These are phyloP conservation scores for Ryuthela nishihirai DNA, from an alignment of 2,888 invertebrate species.

Conservation along the genomic window DNA sequence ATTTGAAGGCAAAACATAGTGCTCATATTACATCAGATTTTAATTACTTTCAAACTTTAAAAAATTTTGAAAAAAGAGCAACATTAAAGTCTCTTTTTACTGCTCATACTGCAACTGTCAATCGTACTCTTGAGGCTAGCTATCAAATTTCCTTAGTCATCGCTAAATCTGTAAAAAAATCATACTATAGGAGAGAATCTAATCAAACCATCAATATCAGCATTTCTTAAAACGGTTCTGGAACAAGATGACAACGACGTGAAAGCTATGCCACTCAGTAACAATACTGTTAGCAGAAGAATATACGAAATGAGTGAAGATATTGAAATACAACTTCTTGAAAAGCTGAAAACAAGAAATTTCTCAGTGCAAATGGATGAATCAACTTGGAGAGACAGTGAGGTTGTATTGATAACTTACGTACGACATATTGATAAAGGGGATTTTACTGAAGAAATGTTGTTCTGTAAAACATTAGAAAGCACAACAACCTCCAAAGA, in stretches of 20 bases:
- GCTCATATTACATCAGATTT: conserved; percentile 8
- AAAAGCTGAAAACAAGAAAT: conserved; percentile 16
- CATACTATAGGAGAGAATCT: no score
- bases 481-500: not conserved
- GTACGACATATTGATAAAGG: conserved; percentile 3
- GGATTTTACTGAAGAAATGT: no score
- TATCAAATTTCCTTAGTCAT: conserved; percentile 12
- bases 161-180: not conserved
- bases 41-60: conserved; percentile 5
- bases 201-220: no score
- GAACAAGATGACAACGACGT: conserved; percentile 7
- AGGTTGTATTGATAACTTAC: conserved; percentile 9
- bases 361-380: conserved; percentile 26
- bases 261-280: conserved; percentile 13
- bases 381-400: conserved; percentile 9
- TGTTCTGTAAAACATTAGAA: no score
- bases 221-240: conserved; percentile 3
- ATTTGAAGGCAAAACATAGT: not conserved
- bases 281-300: conserved; percentile 18
- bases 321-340: conserved; percentile 18
- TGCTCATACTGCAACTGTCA: not conserved
- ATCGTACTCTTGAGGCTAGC: conserved; percentile 3
- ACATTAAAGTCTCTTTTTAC: conserved; percentile 6
- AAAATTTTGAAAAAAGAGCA: conserved; percentile 7
- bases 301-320: conserved; percentile 24